Percentiles rank a stretch among this genome's conserved stretches.
Evolutionary conservation across 2,888 invertebrate species (phyloP).

Genomic region (Idaea aversata): DNA sequence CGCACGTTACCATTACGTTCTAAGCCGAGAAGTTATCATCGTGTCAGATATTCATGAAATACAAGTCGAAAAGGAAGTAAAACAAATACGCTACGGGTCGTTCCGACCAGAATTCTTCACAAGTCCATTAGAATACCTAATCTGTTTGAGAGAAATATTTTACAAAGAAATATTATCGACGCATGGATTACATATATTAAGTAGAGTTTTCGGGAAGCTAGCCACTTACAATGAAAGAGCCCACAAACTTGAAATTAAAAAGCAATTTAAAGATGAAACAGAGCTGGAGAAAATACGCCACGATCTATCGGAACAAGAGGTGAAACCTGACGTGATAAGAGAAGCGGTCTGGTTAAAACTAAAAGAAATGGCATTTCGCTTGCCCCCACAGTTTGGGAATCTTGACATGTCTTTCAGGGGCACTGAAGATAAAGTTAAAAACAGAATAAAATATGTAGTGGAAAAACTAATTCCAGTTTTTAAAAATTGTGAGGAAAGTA

Average conservation of each 20-base stretch:
- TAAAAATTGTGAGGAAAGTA: constrained; percentile 11
- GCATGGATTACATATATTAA: constrained; percentile 29
- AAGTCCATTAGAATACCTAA: constrained; percentile 26
- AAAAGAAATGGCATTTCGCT: constrained; percentile 26
- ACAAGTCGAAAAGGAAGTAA: constrained; percentile 7
- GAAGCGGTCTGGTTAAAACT: constrained; percentile 32
- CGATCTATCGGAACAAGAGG: constrained; percentile 27
- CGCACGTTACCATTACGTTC: constrained; percentile 39
- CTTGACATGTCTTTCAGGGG: constrained; percentile 32
- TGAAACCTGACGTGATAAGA: constrained; percentile 24
- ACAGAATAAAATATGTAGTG: constrained; percentile 20
- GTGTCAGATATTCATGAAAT: constrained; percentile 10
- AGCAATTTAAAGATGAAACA: constrained; percentile 3
- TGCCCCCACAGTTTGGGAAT: constrained; percentile 41
- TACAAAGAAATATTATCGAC: constrained; percentile 28
- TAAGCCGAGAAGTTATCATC: constrained; percentile 35
- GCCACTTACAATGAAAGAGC: constrained; percentile 22
- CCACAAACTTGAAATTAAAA: constrained; percentile 17
- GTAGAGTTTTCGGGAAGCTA: constrained; percentile 35
- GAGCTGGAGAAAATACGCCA: constrained; percentile 4
- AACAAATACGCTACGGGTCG: constrained; percentile 19
- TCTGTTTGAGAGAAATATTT: constrained; percentile 31
- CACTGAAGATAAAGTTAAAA: constrained; percentile 16
- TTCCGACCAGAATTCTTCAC: constrained; percentile 38
- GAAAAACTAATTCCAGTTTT: constrained; percentile 17